These are phyloP conservation scores for Drosophila fulvimacula DNA, from an alignment of 2,888 invertebrate species.

Conservation along the genomic window DNA sequence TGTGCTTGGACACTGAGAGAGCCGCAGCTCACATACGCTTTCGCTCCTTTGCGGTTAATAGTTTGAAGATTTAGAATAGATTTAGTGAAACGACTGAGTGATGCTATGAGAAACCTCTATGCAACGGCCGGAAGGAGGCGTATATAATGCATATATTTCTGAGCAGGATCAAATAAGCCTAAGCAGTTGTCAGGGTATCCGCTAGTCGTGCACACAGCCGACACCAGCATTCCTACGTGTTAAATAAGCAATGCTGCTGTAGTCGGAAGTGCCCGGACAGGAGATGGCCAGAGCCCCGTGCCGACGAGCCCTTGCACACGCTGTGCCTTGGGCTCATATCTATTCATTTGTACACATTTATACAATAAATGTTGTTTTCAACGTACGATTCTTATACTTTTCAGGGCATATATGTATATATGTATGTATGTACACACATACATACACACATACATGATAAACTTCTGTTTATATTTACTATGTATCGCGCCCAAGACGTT, in stretches of 20 bases:
- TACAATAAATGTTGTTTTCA: neutral
- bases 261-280: neutral
- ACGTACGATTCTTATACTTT: neutral
- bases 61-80: neutral
- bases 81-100: neutral
- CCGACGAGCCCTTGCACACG: neutral
- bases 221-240: neutral
- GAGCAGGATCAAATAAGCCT: no score
- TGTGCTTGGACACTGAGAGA: neutral
- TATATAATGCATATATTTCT: neutral
- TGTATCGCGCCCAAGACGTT: neutral
- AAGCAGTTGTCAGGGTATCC: neutral
- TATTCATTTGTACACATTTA: neutral
- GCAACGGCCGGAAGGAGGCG: neutral
- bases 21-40: neutral
- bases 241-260: neutral
- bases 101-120: no score
- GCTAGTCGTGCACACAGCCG: neutral
- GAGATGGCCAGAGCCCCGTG: neutral
- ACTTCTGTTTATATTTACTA: neutral
- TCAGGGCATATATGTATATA: neutral
- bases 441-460: no score
- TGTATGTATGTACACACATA: no score
- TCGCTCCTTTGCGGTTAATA: conserved; percentile 4
- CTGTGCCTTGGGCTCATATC: neutral